These are phyloP conservation scores for Drosophila obscura DNA, from an alignment of 1,140 invertebrate genomes.

Conservation along the genomic window DNA sequence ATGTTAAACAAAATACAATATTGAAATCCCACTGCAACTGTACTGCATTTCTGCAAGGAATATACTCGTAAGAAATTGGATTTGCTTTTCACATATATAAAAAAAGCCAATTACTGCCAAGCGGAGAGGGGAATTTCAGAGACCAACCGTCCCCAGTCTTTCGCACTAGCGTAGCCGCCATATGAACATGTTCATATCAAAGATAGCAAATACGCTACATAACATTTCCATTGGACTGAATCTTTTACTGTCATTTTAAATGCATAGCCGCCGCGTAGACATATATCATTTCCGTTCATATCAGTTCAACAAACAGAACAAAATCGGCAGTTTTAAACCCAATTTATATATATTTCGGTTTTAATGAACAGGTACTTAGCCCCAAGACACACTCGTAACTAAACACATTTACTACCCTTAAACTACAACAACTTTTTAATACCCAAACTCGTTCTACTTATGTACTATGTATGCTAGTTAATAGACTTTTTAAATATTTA, in stretches of 20 bases:
- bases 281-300: constrained; percentile 78
- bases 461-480: constrained; percentile 11
- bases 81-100: constrained; percentile 14
- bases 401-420: neutral
- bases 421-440: constrained; percentile 6
- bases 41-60: constrained; percentile 12
- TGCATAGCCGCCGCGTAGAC: constrained; percentile 54
- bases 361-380: constrained; percentile 16
- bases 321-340: constrained; percentile 39
- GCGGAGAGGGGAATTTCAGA: constrained; percentile 20
- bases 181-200: constrained; percentile 69
- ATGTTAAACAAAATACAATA: constrained; percentile 51
- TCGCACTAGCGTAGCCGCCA: constrained; percentile 53
- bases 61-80: constrained; percentile 4
- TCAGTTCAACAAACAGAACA: constrained; percentile 53
- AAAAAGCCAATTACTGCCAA: constrained; percentile 40
- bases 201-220: constrained; percentile 31
- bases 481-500: constrained; percentile 79
- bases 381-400: constrained; percentile 8
- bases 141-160: constrained; percentile 11
- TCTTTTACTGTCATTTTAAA: constrained; percentile 72
- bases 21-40: constrained; percentile 45
- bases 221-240: constrained; percentile 74
- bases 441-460: constrained; percentile 33
- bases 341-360: constrained; percentile 37